Evolutionary conservation across 2,113 vertebrate species (phyloP).

Genomic region (Otolemur garnettii): DNA sequence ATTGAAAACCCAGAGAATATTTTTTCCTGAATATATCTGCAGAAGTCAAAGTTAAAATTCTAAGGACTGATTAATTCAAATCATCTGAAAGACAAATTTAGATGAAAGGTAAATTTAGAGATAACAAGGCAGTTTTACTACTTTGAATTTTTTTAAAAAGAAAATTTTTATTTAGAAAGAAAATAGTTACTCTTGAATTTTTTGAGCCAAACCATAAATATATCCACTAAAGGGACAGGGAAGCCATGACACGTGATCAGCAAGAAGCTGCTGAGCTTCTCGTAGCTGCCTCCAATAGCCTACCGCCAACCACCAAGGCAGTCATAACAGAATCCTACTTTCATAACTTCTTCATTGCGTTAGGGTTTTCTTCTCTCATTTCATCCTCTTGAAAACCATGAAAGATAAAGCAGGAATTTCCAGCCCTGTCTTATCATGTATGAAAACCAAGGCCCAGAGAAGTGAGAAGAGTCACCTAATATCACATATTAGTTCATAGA

Average conservation of each 20-base stretch:
- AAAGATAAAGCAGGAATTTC: slow-evolving; percentile 24
- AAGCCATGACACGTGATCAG: neutral
- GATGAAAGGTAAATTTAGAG: slow-evolving; percentile 54
- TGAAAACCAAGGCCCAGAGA: neutral
- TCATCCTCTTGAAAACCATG: neutral
- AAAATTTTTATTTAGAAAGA: slow-evolving; percentile 56
- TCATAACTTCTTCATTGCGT: neutral
- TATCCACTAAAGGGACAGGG: slow-evolving; percentile 14
- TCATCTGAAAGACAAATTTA: slow-evolving; percentile 36
- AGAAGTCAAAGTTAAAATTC: neutral
- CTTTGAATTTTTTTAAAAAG: slow-evolving; percentile 23
- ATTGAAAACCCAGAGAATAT: neutral
- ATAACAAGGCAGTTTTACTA: slow-evolving; percentile 51
- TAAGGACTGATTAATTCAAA: neutral
- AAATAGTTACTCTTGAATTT: slow-evolving; percentile 39
- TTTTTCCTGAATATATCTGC: slow-evolving; percentile 2
- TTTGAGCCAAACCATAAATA: slow-evolving; percentile 57
- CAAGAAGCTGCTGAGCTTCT: slow-evolving; percentile 34
- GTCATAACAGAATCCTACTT: neutral
- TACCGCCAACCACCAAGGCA: neutral
- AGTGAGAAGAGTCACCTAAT: neutral
- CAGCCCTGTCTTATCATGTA: neutral
- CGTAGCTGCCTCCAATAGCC: neutral
- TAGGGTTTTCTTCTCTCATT: neutral
- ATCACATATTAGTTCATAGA: neutral